Percentiles rank a stretch among this genome's conserved stretches.
Evolutionary conservation across 2,797 vertebrate species (phyloP).

Genomic region (Mus spretus): DNA sequence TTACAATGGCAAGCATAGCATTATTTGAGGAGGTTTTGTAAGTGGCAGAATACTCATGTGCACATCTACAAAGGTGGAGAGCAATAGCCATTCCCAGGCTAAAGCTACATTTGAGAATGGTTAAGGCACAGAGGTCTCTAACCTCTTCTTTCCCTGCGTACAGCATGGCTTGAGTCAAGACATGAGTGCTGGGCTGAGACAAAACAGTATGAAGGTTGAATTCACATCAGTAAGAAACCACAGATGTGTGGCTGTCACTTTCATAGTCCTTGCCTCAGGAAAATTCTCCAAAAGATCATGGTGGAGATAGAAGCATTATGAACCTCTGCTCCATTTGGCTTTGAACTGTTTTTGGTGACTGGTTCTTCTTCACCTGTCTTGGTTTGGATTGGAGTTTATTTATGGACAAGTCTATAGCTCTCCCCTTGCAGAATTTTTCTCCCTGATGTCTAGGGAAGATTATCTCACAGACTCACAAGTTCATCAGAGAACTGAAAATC

Average conservation of each 20-base stretch:
- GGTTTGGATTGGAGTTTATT: background rate
- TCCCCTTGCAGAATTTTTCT: background rate
- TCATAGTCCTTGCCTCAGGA: background rate
- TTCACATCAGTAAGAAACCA: conserved; percentile 10
- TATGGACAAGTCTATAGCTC: background rate
- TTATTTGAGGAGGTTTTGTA: background rate
- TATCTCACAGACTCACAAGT: conserved; percentile 19
- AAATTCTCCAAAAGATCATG: conserved; percentile 4
- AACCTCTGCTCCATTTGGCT: background rate
- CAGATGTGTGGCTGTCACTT: background rate
- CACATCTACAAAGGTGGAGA: background rate
- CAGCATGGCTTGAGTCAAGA: background rate
- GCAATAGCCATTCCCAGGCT: background rate
- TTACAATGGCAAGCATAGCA: background rate
- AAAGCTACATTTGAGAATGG: conserved; percentile 17
- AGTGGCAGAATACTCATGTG: background rate
- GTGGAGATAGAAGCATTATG: conserved; percentile 19
- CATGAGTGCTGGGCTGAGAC: background rate
- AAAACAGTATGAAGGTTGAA: background rate
- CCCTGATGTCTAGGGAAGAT: background rate
- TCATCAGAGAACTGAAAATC: background rate
- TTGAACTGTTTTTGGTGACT: conserved; percentile 17
- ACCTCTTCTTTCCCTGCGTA: background rate
- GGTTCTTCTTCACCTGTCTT: background rate
- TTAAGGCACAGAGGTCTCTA: background rate